Conservation (phyloP, 2,113 vertebrate genomes). For the Syngnathus floridae region DNA sequence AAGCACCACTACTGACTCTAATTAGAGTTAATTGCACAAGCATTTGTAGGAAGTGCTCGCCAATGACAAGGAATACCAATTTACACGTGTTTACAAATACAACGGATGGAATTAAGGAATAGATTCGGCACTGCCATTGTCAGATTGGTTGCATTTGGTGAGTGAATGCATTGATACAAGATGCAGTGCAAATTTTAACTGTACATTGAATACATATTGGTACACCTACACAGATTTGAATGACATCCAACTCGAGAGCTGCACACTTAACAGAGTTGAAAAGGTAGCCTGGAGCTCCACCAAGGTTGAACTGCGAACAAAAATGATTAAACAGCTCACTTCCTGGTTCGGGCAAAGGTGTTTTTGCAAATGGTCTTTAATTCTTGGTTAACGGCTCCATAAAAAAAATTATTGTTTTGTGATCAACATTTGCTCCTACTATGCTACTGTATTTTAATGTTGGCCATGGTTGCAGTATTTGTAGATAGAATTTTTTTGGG, state of each 20-base stretch:
- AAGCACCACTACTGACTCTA: not conserved
- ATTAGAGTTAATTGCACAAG: conserved; percentile 1
- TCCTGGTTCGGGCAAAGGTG: not conserved
- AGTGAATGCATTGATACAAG: too few species aligned
- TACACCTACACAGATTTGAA: not conserved
- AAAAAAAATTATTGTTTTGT: not conserved
- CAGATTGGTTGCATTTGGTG: not conserved
- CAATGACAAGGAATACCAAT: not conserved
- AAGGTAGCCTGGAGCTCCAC: not conserved
- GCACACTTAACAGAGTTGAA: not conserved
- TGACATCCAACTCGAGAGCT: not conserved
- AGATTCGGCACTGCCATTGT: not conserved
- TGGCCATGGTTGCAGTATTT: too few species aligned
- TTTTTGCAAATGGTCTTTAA: not conserved
- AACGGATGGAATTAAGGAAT: not conserved
- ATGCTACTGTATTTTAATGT: too few species aligned
- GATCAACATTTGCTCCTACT: too few species aligned
- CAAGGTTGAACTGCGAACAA: not conserved
- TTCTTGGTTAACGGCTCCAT: not conserved
- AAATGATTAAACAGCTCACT: not conserved
- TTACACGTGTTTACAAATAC: not conserved
- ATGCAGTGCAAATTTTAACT: not conserved
- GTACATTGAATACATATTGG: not conserved
- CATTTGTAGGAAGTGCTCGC: not conserved
- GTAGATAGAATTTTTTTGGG: too few species aligned